Base-by-base conservation (phyloP, 1,140 invertebrate species). In the Aphaenogaster rudis region DNA sequence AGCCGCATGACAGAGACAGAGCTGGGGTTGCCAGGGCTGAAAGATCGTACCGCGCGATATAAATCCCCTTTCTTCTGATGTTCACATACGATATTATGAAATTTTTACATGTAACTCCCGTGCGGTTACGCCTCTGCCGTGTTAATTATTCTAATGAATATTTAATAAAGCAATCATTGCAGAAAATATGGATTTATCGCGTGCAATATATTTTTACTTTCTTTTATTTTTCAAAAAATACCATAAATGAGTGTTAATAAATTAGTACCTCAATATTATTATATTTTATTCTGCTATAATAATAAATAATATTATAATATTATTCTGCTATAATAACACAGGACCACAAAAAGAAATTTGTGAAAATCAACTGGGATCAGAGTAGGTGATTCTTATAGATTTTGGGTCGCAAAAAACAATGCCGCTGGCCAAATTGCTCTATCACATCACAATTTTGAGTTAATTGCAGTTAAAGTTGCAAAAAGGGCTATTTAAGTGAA, bases 1-100 rank as follows among this genome's bases (percentile, higher is more conserved):
- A 96, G 88, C 96, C 96, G 96, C 96, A 96, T 93, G 96, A 96
- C 92, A 96, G 96, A 95, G 96, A 96, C 91, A 95, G 94, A 94
- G 94, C 94, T 92, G 95, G 95, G 66, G 95, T 95, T 95, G 90
- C 95, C 94, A 95, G 93, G 50, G 94, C 95, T 95, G 88, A 93
- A 92, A 61, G 4, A 66, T 15, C 33, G 21, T 17, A 64, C 45
- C 28, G 11, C 15, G 11, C 7, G 21, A 76, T 28, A 57, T 66
- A 66, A 77, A 87, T 52, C n/a, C 72, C 13, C 76, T 28, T 45
- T 61, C 33, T 61, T n/a, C 33, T 39, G 21, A 76, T 15, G 5
- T 33, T 3, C 28, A 13, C 9, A 17, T 45, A 39, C n/a, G 11
- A 33, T 13, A 50, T 50, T 36, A 61, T 17, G 15, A 2, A 81